These are phyloP conservation scores for Phasianus colchicus DNA, from an alignment of 2,113 vertebrate species.

Conservation along the genomic window DNA sequence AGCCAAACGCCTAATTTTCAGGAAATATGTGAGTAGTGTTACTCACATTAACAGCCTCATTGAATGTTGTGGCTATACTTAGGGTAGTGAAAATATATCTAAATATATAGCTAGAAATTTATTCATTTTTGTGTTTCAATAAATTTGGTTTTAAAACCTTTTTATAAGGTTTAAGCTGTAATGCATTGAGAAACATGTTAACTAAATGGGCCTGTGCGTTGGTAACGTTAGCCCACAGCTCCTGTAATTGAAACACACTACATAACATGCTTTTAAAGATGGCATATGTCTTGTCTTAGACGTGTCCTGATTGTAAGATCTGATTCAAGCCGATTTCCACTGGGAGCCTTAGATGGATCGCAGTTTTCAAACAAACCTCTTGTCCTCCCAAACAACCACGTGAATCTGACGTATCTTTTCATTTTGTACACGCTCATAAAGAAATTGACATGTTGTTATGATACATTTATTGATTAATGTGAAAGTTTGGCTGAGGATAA, in stretches of 20 bases:
- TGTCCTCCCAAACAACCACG: fast-evolving
- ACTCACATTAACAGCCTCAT: background rate
- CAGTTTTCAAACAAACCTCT: background rate
- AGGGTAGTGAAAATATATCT: background rate
- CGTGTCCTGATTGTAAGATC: background rate
- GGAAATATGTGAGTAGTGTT: conserved; percentile 12
- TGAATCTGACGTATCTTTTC: background rate
- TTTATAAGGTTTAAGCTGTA: background rate
- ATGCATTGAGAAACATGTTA: background rate
- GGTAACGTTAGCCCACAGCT: background rate
- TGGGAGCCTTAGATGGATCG: background rate
- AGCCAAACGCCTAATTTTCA: background rate
- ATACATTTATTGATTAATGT: background rate
- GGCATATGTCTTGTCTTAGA: background rate
- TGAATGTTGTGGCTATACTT: background rate
- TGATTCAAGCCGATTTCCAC: background rate
- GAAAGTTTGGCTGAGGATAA: background rate
- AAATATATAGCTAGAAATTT: background rate
- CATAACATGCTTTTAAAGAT: background rate
- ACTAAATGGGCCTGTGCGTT: background rate
- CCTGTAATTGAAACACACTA: background rate
- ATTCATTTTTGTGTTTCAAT: background rate
- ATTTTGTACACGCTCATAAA: background rate
- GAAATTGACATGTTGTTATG: background rate
- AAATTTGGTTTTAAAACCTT: background rate